phyloP scores from a whole-genome alignment of 2,888 invertebrate genomes.

The Pseudococcus jackbeardsleyi region DNA sequence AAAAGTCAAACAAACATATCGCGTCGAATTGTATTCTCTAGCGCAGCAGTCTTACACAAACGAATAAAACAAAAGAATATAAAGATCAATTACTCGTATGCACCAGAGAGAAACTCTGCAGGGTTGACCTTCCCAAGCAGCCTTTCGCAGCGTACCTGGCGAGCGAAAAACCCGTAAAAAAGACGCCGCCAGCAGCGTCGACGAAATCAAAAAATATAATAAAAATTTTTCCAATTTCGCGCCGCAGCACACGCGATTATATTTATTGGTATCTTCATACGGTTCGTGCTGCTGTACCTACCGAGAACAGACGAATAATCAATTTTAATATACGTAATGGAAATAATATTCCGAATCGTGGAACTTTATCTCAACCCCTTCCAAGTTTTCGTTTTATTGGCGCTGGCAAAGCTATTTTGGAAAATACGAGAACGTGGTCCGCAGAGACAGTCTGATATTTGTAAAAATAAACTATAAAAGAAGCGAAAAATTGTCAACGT shows the following conservation, averaged over 20 bases:
- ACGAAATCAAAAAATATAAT: neutral
- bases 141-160: neutral
- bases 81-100: neutral
- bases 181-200: neutral
- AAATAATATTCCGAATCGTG: neutral
- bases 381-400: neutral
- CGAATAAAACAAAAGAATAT: neutral
- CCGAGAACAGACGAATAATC: neutral
- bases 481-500: neutral
- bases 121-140: neutral
- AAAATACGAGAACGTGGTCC: constrained; percentile 1
- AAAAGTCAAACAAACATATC: neutral
- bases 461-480: constrained; percentile 5
- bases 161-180: neutral
- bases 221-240: neutral
- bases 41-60: neutral
- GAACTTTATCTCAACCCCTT: neutral
- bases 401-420: neutral
- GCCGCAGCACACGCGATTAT: neutral
- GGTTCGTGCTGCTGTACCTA: neutral
- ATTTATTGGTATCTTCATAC: neutral
- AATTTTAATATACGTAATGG: constrained; percentile 10
- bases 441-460: neutral
- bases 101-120: neutral
- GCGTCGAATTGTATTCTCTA: neutral